phyloP scores from a whole-genome alignment of 2,888 invertebrate genomes.

The Arrhopalites spinosus region DNA sequence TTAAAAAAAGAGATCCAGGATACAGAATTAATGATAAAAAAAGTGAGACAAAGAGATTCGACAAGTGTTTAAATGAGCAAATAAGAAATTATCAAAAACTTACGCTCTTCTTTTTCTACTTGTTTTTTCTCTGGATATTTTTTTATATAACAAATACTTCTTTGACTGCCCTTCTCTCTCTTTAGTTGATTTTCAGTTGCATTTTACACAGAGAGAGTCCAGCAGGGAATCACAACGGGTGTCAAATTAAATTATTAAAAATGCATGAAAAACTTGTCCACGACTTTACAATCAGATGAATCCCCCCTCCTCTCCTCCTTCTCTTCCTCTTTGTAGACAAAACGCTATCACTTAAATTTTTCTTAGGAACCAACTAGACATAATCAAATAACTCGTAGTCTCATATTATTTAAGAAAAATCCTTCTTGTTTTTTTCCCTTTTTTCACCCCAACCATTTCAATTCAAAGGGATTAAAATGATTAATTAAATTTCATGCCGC shows the following conservation, averaged over 20 bases:
- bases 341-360: no score
- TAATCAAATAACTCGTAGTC: no score
- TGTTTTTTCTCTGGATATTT: no score
- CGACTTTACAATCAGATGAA: constrained; percentile 13
- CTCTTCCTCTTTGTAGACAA: neutral
- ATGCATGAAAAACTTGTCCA: constrained; percentile 32
- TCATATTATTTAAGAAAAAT: neutral
- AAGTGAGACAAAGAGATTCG: neutral
- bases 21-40: neutral
- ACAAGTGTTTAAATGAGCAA: constrained; percentile 3
- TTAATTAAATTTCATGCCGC: constrained; percentile 13
- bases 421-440: no score
- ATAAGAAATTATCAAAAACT: constrained; percentile 19
- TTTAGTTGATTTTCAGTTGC: neutral
- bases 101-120: neutral
- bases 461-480: constrained; percentile 4
- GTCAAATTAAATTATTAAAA: constrained; percentile 33
- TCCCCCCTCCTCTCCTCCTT: neutral
- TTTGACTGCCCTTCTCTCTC: neutral
- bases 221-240: constrained; percentile 23
- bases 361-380: no score
- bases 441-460: neutral
- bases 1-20: no score
- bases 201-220: neutral
- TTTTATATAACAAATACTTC: no score